Base-by-base conservation (phyloP, 1,140 invertebrate species). In the Contarinia nasturtii region DNA sequence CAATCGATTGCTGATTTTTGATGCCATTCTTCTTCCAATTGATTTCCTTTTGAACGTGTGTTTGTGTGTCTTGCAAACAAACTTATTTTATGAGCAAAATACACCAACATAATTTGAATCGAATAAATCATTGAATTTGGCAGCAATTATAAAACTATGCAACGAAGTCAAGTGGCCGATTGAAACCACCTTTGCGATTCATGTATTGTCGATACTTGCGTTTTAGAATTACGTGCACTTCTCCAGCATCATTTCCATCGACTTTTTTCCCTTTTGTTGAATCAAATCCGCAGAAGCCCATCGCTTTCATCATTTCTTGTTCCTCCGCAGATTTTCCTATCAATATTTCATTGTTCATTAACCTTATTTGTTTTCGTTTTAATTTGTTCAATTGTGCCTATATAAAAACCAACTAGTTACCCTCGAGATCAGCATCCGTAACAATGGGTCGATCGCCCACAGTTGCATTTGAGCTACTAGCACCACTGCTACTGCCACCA, bases 101-200 rank as follows among this genome's bases (percentile, higher is more conserved):
- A 27, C 27, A 27, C n/a, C 12, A 19, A 15, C 18, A 40, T 7
- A 3, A n/a, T 5, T 40, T 3, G 27, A 27, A 27, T 10, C n/a
- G n/a, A 15, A 15, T 41, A n/a, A 15, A 10, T 15, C 12, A 17
- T 3, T 44, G 18, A 22, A 14, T 7, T 3, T 19, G 33, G 27
- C 7, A 17, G 33, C 22, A 33, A 20, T 38, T 43, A 38, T 48
- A 33, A 40, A 18, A 46, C 70, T 76, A 87, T 51, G 85, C 84
- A 42, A 93, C 87, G 71, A 90, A 91, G 68, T 98, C 95, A 44
- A 98, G 69, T 34, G 95, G 94, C 59, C 95, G 75, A 65, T 98
- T 98, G 68, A 98, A 98, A 49, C 95, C 95, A 53, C 95, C 95
- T 69, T 95, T 93, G 48, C 95, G 76, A 67, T 98, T 98, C 95